Evolutionary conservation across 2,113 vertebrate genomes (phyloP).

Genomic region (Dascyllus trimaculatus): DNA sequence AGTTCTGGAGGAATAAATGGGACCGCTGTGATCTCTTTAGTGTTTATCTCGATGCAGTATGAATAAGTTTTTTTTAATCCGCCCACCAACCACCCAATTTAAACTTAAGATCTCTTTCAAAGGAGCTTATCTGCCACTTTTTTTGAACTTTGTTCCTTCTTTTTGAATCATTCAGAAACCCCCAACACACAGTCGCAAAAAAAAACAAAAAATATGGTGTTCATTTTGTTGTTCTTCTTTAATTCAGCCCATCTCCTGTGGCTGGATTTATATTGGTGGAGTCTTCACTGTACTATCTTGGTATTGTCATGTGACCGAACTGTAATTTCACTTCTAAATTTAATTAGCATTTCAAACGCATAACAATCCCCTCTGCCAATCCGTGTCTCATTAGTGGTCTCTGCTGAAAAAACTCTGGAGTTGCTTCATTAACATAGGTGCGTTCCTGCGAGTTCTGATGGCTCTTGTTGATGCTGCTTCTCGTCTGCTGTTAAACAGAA

Average conservation of each 20-base stretch:
- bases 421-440: slow-evolving; percentile 80
- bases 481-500: slow-evolving; percentile 61
- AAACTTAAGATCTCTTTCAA: slow-evolving; percentile 24
- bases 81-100: slow-evolving; percentile 11
- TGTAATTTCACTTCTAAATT: slow-evolving; percentile 74
- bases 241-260: slow-evolving; percentile 29
- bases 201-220: background rate
- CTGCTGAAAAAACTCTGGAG: slow-evolving; percentile 67
- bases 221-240: slow-evolving; percentile 38
- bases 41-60: slow-evolving; percentile 19
- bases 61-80: slow-evolving; percentile 23
- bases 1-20: slow-evolving; percentile 1
- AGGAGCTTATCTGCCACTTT: slow-evolving; percentile 25
- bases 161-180: slow-evolving; percentile 32
- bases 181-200: background rate
- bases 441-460: slow-evolving; percentile 51
- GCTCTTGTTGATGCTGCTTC: slow-evolving; percentile 53
- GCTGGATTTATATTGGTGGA: slow-evolving; percentile 31
- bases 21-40: slow-evolving; percentile 44
- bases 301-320: slow-evolving; percentile 72
- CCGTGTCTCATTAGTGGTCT: slow-evolving; percentile 79
- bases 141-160: slow-evolving; percentile 14
- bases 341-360: slow-evolving; percentile 86
- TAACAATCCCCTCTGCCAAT: slow-evolving; percentile 74
- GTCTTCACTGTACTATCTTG: slow-evolving; percentile 49